Percentiles rank a stretch among this genome's conserved stretches.
Evolutionary conservation across 2,888 invertebrate genomes (phyloP).

Genomic region (Ferrisia virgata): DNA sequence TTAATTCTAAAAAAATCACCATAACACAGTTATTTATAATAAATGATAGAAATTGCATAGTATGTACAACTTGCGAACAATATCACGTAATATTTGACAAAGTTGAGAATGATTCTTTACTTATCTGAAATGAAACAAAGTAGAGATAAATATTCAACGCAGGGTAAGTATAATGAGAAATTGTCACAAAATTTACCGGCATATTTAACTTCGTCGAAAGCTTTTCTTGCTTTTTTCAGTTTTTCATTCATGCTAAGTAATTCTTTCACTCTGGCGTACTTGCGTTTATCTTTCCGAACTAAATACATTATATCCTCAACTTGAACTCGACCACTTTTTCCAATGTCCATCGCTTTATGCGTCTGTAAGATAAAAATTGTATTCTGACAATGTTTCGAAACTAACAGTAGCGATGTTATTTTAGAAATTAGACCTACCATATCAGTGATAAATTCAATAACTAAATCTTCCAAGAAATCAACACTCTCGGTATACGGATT

Average conservation of each 20-base stretch:
- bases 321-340: constrained; percentile 91
- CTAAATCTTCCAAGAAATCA: constrained; percentile 93
- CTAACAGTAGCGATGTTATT: constrained; percentile 17
- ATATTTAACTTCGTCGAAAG: constrained; percentile 96
- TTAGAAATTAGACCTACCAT: constrained; percentile 62
- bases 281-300: constrained; percentile 92
- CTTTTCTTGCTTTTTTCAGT: constrained; percentile 95
- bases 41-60: background rate
- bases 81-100: background rate
- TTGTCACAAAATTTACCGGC: constrained; percentile 44
- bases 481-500: constrained; percentile 99
- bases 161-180: background rate
- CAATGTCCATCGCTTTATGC: constrained; percentile 88
- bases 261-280: constrained; percentile 96
- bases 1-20: background rate
- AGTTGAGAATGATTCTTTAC: background rate
- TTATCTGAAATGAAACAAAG: background rate
- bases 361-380: constrained; percentile 58
- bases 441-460: constrained; percentile 95
- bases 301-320: constrained; percentile 97
- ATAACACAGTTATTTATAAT: background rate
- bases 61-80: background rate
- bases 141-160: background rate
- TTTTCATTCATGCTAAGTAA: constrained; percentile 98
- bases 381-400: background rate